Conservation (phyloP, 2,113 vertebrate species). For the Galeopterus variegatus region DNA sequence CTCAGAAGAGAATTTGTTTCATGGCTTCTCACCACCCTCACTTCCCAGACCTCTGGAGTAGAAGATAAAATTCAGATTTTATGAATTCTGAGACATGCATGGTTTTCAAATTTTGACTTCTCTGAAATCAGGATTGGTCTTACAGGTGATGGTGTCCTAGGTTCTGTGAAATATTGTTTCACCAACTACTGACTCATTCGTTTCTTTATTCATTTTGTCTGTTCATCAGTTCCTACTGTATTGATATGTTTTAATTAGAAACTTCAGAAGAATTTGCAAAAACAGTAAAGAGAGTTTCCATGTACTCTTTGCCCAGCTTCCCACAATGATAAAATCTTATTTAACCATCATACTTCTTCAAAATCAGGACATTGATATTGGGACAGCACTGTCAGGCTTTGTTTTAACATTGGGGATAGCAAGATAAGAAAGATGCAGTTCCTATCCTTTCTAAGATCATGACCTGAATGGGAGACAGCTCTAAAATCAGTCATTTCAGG, state of each 20-base stretch:
- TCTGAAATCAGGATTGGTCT: background rate
- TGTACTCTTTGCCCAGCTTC: background rate
- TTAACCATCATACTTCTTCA: background rate
- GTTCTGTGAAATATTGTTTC: background rate
- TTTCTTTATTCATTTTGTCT: background rate
- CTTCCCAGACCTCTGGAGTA: background rate
- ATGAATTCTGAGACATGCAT: background rate
- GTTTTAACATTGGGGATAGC: background rate
- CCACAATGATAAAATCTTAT: background rate
- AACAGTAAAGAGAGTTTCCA: background rate
- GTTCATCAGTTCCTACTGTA: background rate
- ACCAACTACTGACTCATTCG: background rate
- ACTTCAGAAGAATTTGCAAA: background rate
- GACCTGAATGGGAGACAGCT: background rate
- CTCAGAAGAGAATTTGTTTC: background rate
- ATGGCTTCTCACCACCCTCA: too few relatives aligned
- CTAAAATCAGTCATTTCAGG: background rate
- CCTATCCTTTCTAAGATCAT: background rate
- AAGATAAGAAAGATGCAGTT: background rate
- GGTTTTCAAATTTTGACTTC: background rate
- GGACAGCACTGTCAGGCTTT: background rate
- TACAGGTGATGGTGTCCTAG: background rate
- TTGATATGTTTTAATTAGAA: background rate
- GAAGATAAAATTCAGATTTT: background rate
- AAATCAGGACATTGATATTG: background rate